These are phyloP conservation scores for Limenitis arthemis DNA, from an alignment of 2,888 invertebrate species.

Conservation along the genomic window DNA sequence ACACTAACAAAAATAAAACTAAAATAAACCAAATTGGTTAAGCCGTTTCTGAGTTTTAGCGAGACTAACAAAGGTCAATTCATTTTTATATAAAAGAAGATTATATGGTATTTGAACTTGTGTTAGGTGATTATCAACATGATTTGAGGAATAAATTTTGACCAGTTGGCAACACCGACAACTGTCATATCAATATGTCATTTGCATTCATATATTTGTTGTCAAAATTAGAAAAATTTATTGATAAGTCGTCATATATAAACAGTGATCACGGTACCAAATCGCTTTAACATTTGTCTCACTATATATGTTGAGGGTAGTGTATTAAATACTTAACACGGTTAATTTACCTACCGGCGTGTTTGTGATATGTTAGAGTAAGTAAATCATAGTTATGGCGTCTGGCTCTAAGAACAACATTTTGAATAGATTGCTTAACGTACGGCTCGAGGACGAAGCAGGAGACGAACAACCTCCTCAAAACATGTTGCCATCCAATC, in stretches of 20 bases:
- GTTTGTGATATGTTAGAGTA: conserved; percentile 40
- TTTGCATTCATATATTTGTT: neutral
- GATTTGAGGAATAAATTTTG: too few species aligned
- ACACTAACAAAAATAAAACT: too few species aligned
- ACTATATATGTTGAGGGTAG: neutral
- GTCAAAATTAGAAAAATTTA: conserved; percentile 8
- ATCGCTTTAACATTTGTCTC: conserved; percentile 3
- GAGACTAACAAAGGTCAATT: too few species aligned
- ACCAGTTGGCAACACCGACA: neutral
- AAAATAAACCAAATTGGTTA: too few species aligned
- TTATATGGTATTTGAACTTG: too few species aligned
- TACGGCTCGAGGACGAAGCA: conserved; percentile 49
- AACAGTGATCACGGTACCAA: conserved; percentile 5
- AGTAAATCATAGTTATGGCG: conserved; percentile 42
- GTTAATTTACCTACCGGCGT: conserved; percentile 18
- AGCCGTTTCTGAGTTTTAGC: too few species aligned
- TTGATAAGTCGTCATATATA: conserved; percentile 9
- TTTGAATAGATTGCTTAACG: conserved; percentile 50
- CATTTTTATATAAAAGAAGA: too few species aligned
- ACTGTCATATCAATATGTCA: neutral
- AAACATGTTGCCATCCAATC: conserved; percentile 68
- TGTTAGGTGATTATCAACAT: too few species aligned
- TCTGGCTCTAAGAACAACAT: conserved; percentile 60
- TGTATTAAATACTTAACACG: neutral
- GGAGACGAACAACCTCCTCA: conserved; percentile 60